These are phyloP conservation scores for Oryzias sinensis DNA, from an alignment of 2,797 vertebrate genomes.

Conservation along the genomic window DNA sequence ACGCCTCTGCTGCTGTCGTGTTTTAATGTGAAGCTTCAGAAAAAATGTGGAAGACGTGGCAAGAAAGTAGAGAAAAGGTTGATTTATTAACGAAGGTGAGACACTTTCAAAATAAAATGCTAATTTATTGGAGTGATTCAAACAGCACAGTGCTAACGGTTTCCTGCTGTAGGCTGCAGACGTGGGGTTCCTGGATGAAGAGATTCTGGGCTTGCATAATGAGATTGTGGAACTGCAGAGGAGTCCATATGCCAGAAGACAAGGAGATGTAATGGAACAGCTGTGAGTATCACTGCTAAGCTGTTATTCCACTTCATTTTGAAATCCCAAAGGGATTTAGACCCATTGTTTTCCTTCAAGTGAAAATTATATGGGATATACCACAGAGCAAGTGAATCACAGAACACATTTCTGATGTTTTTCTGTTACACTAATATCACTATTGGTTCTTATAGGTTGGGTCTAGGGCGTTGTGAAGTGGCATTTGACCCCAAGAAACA, in stretches of 20 bases:
- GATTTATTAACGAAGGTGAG: slow-evolving; percentile 86
- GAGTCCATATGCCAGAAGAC: slow-evolving; percentile 91
- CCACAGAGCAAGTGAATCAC: too few species aligned
- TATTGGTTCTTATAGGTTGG: too few species aligned
- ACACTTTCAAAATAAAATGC: not conserved
- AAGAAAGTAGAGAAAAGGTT: slow-evolving; percentile 94
- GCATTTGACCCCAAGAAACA: too few species aligned
- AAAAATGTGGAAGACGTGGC: slow-evolving; percentile 97
- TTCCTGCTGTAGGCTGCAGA: slow-evolving; percentile 83
- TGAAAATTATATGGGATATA: too few species aligned
- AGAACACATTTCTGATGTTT: too few species aligned
- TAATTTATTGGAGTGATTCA: not conserved
- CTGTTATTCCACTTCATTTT: not conserved
- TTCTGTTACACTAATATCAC: too few species aligned
- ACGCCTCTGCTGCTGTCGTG: slow-evolving; percentile 16
- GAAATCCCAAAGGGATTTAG: too few species aligned
- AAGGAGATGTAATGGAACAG: slow-evolving; percentile 93
- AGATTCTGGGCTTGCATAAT: slow-evolving; percentile 93
- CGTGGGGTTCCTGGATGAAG: slow-evolving; percentile 90
- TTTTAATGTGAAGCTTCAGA: slow-evolving; percentile 85
- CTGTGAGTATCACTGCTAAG: slow-evolving; percentile 79
- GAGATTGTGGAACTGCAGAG: slow-evolving; percentile 97
- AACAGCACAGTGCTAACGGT: not conserved
- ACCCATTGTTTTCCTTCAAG: not conserved
- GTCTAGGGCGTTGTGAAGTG: too few species aligned